Percentiles rank a stretch among this genome's conserved stretches.
These are phyloP conservation scores for Micromussa lordhowensis DNA, from an alignment of 92 coral and sea anemone species.

Conservation along the genomic window DNA sequence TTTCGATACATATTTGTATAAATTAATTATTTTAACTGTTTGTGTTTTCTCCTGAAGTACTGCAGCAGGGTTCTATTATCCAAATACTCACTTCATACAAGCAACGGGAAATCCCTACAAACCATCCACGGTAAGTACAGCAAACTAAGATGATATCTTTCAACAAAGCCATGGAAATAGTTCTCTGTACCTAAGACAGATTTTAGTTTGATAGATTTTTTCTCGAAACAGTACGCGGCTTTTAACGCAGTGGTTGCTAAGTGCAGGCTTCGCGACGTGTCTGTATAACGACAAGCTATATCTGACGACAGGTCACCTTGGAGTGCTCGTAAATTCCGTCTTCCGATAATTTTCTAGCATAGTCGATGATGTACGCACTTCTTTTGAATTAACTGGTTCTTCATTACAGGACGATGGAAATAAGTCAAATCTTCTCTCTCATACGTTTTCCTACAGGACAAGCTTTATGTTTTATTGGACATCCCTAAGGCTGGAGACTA, in stretches of 20 bases:
- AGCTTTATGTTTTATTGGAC: constrained; percentile 44
- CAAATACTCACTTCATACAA: constrained; percentile 67
- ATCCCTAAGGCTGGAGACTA: constrained; percentile 77
- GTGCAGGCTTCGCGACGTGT: no score
- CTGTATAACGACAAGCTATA: no score
- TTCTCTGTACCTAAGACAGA: background rate
- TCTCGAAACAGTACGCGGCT: no score
- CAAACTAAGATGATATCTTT: background rate
- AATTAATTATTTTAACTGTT: no score
- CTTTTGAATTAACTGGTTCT: background rate
- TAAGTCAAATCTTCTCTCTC: background rate
- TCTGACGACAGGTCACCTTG: no score
- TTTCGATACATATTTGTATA: no score
- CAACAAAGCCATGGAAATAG: background rate
- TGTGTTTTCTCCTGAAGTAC: constrained; percentile 48
- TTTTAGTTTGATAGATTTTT: no score
- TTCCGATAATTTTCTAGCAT: no score
- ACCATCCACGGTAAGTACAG: constrained; percentile 69
- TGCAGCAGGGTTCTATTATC: constrained; percentile 76
- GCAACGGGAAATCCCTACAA: constrained; percentile 73
- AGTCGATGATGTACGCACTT: background rate
- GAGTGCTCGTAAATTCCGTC: no score
- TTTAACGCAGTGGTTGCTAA: no score
- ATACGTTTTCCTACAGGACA: constrained; percentile 43
- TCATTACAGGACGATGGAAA: background rate